These are phyloP conservation scores for Acrobasis consociella DNA, from an alignment of 2,888 invertebrate genomes.

Conservation along the genomic window DNA sequence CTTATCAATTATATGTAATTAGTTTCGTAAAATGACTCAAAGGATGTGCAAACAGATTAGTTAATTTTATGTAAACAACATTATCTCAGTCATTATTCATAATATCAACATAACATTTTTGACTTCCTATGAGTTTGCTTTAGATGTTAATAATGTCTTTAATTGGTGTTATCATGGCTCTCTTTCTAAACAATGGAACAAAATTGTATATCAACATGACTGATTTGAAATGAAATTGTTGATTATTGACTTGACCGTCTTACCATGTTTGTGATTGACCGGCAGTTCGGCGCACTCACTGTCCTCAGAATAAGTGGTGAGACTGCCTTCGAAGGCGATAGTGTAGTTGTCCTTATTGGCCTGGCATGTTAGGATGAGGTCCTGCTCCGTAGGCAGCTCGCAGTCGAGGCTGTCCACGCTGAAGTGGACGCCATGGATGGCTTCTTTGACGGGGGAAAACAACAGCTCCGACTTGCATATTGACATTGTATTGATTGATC, in stretches of 20 bases:
- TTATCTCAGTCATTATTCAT: background rate
- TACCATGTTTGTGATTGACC: conserved; percentile 81
- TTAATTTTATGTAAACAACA: background rate
- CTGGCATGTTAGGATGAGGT: conserved; percentile 94
- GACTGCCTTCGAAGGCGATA: conserved; percentile 95
- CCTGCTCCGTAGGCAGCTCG: conserved; percentile 90
- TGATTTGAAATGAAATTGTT: no score
- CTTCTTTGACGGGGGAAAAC: conserved; percentile 95
- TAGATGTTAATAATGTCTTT: background rate
- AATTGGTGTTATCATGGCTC: background rate
- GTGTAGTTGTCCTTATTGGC: conserved; percentile 97
- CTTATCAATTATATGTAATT: conserved; percentile 48
- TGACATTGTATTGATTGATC: conserved; percentile 91
- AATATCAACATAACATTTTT: background rate
- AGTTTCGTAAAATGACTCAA: no score
- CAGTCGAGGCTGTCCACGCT: conserved; percentile 96
- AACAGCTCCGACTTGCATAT: conserved; percentile 95
- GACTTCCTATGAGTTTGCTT: background rate
- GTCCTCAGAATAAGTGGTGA: conserved; percentile 92
- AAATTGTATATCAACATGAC: no score
- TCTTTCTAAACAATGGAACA: background rate
- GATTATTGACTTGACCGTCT: background rate
- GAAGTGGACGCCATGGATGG: conserved; percentile 88
- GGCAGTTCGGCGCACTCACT: conserved; percentile 85
- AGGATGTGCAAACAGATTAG: no score